Percentiles rank a stretch among this genome's conserved stretches.
phyloP scores from a whole-genome alignment of 2,888 invertebrate species.

The Apotomis capreana region DNA sequence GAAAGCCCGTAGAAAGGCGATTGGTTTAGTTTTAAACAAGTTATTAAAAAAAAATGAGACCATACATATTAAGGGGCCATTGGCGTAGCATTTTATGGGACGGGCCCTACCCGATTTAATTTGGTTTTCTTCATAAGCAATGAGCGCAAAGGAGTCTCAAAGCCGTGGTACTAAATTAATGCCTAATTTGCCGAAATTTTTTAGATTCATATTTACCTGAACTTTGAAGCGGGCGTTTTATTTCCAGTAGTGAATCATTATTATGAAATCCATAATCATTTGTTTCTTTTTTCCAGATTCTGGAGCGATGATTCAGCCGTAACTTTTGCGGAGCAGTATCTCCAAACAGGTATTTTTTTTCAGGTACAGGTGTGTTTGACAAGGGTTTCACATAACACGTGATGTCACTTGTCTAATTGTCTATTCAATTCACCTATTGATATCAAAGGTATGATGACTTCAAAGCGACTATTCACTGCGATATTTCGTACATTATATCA shows the following conservation, averaged over 20 bases:
- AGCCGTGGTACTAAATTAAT: no score
- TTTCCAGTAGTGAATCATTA: not conserved
- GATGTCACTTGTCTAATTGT: slow-evolving; percentile 22
- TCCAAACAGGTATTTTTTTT: slow-evolving; percentile 56
- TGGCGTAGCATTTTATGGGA: no score
- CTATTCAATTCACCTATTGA: slow-evolving; percentile 18
- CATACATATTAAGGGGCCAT: no score
- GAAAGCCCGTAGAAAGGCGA: no score
- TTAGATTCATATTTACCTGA: not conserved
- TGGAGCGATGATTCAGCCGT: slow-evolving; percentile 60
- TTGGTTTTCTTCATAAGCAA: no score
- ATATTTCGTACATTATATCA: not conserved
- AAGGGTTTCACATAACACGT: slow-evolving; percentile 35
- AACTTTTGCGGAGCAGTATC: slow-evolving; percentile 52
- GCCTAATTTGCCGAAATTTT: no score
- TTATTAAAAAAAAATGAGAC: no score
- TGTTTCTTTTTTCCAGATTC: slow-evolving; percentile 53
- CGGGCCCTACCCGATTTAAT: no score
- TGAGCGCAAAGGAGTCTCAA: no score
- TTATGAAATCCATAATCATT: not conserved
- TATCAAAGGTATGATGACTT: slow-evolving; percentile 4
- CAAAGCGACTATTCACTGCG: not conserved
- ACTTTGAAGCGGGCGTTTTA: not conserved
- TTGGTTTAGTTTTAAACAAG: no score
- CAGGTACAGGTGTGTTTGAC: slow-evolving; percentile 46